A percentile compares a stretch with the other conserved stretches of the same genome.
Evolutionary conservation across 2,113 vertebrate species (phyloP).

Genomic region (Theropithecus gelada): DNA sequence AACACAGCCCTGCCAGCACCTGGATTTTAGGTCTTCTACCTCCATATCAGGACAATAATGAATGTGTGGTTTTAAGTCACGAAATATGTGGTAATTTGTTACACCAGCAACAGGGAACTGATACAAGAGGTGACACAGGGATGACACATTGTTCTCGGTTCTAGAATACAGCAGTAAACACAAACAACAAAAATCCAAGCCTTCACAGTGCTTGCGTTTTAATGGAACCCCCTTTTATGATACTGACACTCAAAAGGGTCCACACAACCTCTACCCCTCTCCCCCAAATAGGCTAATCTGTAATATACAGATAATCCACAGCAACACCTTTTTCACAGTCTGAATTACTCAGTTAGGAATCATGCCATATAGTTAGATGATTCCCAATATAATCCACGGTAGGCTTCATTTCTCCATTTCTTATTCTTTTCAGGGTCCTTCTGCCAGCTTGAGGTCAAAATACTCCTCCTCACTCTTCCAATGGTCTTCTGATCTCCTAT

Average conservation of each 20-base stretch:
- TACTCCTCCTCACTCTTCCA: not conserved
- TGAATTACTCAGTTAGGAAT: not conserved
- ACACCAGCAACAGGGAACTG: not conserved
- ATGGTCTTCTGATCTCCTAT: not conserved
- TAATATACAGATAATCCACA: not conserved
- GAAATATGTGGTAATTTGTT: not conserved
- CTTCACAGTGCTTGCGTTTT: not conserved
- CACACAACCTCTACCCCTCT: not conserved
- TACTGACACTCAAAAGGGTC: not conserved
- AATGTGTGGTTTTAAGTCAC: not conserved
- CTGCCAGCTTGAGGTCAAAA: not conserved
- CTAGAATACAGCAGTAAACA: not conserved
- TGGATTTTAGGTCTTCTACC: not conserved
- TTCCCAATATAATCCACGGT: not conserved
- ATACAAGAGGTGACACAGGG: not conserved
- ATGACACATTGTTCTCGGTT: not conserved
- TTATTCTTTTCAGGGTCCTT: not conserved
- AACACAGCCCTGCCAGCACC: not conserved
- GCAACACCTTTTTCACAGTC: not conserved
- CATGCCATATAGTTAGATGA: not conserved
- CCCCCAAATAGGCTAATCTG: not conserved
- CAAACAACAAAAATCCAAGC: not conserved
- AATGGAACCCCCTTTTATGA: not conserved
- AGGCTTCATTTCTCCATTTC: not conserved
- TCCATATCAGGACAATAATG: not conserved